phyloP scores from a whole-genome alignment of 2,888 invertebrate species.

The Pristionchus maxplancki region DNA sequence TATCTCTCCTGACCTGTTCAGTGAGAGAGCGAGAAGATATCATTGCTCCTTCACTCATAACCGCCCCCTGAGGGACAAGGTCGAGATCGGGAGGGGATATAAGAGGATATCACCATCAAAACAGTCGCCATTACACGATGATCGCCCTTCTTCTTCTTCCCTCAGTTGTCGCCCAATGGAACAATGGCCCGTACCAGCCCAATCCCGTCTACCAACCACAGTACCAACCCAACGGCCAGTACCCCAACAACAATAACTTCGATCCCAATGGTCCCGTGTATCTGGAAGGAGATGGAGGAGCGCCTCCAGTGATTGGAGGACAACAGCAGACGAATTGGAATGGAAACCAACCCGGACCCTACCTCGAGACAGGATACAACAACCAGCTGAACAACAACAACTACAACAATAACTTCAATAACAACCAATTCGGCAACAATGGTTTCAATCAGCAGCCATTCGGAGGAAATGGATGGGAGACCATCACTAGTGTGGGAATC shows the following conservation, averaged over 20 bases:
- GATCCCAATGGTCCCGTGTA: neutral
- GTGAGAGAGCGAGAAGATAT: neutral
- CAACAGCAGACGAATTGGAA: conserved; percentile 12
- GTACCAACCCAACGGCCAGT: neutral
- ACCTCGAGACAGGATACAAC: neutral
- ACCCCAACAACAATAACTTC: neutral
- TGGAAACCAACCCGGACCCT: neutral
- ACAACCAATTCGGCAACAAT: conserved; percentile 2
- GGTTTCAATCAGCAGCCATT: neutral
- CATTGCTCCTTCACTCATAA: neutral
- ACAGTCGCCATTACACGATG: neutral
- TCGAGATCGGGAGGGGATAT: neutral
- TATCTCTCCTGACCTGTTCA: neutral
- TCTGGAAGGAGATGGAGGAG: neutral
- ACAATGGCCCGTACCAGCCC: conserved; percentile 14
- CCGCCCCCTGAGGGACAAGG: neutral
- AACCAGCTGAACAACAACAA: neutral
- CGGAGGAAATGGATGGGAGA: conserved; percentile 36
- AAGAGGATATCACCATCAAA: neutral
- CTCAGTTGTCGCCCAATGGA: conserved; percentile 16
- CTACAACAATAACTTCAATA: neutral
- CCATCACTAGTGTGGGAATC: neutral
- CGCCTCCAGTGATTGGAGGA: neutral
- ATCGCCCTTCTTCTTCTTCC: neutral
- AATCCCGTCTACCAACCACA: neutral